phyloP scores from a whole-genome alignment of 2,113 vertebrate species.

The Sapayoa aenigma region DNA sequence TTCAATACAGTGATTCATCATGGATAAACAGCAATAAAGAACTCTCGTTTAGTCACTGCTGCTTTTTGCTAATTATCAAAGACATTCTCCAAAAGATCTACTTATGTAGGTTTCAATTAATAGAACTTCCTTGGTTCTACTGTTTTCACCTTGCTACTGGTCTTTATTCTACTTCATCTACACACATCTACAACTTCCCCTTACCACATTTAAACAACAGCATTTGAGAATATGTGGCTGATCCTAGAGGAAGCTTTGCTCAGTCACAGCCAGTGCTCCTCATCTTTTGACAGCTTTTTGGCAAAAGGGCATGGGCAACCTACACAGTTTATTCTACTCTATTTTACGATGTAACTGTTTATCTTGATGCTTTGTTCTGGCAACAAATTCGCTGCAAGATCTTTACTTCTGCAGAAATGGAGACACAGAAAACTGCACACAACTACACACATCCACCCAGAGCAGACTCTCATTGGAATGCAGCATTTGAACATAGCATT shows the following conservation, averaged over 20 bases:
- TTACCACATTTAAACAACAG: not conserved
- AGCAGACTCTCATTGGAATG: not conserved
- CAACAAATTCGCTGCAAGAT: not conserved
- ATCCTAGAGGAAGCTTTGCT: not conserved
- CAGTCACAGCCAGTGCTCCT: not conserved
- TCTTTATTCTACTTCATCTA: not conserved
- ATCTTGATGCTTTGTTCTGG: not conserved
- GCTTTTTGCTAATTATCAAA: not conserved
- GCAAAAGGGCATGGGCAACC: not conserved
- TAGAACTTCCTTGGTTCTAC: not conserved
- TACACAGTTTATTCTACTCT: not conserved
- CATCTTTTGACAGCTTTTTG: constrained; percentile 16
- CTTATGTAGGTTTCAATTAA: not conserved
- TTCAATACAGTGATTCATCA: not conserved
- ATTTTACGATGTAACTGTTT: not conserved
- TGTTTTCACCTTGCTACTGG: not conserved
- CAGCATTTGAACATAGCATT: not conserved
- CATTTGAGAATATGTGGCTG: not conserved
- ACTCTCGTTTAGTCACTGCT: not conserved
- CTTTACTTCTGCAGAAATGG: not conserved
- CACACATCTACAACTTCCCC: not conserved
- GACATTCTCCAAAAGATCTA: not conserved
- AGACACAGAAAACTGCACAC: not conserved
- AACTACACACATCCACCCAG: not conserved
- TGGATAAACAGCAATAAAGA: not conserved